Evolutionary conservation across 2,113 vertebrate species (phyloP), one percentile per base, ranked within the genome.

Genomic region (Hymenochirus boettgeri): DNA sequence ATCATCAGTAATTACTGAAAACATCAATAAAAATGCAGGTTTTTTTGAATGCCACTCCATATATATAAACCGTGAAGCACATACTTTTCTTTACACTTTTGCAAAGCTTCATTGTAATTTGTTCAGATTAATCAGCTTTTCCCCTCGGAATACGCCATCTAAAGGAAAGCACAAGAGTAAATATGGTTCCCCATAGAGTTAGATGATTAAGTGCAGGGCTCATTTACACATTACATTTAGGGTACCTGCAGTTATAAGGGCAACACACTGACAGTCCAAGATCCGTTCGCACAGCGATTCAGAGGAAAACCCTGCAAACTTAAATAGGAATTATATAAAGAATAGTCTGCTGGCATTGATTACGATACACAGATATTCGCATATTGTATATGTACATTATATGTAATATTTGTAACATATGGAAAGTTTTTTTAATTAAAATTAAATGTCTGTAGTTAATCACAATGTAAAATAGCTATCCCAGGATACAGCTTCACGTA

Each of bases 221-320:
- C 7, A 35, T 35, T 35, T 2, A 35, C 15, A 3, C 3, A 2
- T 4, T 12, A 35, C 19, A 13, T 3, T 12, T n/a, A n/a, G 5
- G n/a, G 7, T 76, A 90, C 89, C 89, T 83, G 88, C 86, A 18
- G 89, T 91, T 64, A 91, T 81, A 62, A 91, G 74, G 25, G 88
- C 47, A 17, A 65, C 72, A 71, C 86, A 83, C 70, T 86, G 82
- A 45, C 88, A 78, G 5, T 91, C 88, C 53, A 85, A 53, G 15
- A 91, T 87, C 74, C 89, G 76, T 58, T 90, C 88, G 72, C 82
- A 85, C 73, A 91, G 79, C 17, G 87, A 87, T 48, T 88, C 88
- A 0, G 86, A 79, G 54, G 88, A 91, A 71, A 90, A 91, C 13
- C 88, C 89, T 77, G 89, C 89, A 84, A 91, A 90, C 89, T 91